A percentile compares a stretch with the other conserved stretches of the same genome.
These are phyloP conservation scores for Camponotus floridanus DNA, from an alignment of 1,140 invertebrate genomes.

Conservation along the genomic window DNA sequence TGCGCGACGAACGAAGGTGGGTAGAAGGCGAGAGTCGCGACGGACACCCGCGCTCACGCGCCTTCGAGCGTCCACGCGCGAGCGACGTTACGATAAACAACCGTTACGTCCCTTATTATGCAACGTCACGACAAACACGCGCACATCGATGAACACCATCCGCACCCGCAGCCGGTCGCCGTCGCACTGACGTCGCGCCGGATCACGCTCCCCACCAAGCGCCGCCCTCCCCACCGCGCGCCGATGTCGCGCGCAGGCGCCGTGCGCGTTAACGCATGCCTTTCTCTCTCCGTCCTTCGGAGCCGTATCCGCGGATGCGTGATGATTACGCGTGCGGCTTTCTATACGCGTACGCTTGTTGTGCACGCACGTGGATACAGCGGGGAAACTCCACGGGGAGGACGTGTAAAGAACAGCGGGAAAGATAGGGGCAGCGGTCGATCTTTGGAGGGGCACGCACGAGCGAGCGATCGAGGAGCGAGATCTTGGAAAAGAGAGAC, in stretches of 20 bases:
- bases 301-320: constrained; percentile 41
- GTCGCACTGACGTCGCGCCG: constrained; percentile 69
- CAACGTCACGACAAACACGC: constrained; percentile 14
- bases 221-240: neutral
- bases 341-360: constrained; percentile 32
- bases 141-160: constrained; percentile 30
- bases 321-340: constrained; percentile 44
- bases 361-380: constrained; percentile 64
- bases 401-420: constrained; percentile 18
- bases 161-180: constrained; percentile 65
- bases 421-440: constrained; percentile 41
- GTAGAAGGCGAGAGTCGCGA: neutral
- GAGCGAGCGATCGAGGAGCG: constrained; percentile 9
- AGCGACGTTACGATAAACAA: neutral
- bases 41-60: constrained; percentile 48
- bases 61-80: constrained; percentile 56
- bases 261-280: neutral
- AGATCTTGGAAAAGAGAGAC: constrained; percentile 34
- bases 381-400: constrained; percentile 30
- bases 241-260: constrained; percentile 5
- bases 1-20: neutral
- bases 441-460: constrained; percentile 23
- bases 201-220: constrained; percentile 68
- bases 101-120: neutral
- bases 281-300: neutral